Conservation (phyloP, 2,113 vertebrate genomes). For the Syrrhaptes paradoxus region DNA sequence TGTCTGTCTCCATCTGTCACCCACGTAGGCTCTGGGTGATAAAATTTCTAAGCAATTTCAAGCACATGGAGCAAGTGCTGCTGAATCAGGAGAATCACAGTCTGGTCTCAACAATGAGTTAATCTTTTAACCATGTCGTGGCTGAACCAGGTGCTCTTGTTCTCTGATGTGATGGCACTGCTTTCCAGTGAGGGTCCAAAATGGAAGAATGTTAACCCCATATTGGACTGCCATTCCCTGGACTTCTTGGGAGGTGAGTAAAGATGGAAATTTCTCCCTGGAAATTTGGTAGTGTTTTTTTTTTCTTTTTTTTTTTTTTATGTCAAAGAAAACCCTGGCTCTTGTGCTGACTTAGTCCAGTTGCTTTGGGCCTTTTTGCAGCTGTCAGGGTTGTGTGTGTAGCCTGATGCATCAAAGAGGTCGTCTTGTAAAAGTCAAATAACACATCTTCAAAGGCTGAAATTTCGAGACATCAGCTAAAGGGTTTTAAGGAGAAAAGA, state of each 20-base stretch:
- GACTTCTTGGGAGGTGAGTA: background rate
- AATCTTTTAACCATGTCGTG: background rate
- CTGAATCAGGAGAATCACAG: slow-evolving; percentile 17
- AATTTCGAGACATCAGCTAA: background rate
- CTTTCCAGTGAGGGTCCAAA: background rate
- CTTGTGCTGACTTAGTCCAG: background rate
- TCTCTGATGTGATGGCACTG: background rate
- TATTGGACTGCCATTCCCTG: background rate
- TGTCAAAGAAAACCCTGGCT: background rate
- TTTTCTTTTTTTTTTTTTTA: background rate
- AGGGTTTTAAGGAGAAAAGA: background rate
- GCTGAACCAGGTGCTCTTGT: background rate
- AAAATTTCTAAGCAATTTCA: background rate
- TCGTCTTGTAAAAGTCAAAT: background rate
- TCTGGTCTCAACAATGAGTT: background rate
- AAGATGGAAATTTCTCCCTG: background rate
- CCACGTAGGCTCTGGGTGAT: background rate
- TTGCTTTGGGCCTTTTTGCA: background rate
- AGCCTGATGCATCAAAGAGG: background rate
- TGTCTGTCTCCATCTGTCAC: background rate
- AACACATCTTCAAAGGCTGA: background rate
- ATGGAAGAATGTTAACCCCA: background rate
- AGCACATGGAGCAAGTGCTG: background rate
- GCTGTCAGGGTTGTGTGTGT: background rate
- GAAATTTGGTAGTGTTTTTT: background rate